A percentile compares a stretch with the other conserved stretches of the same genome.
phyloP scores from a whole-genome alignment of 2,113 vertebrate genomes.

The Elgaria multicarinata region DNA sequence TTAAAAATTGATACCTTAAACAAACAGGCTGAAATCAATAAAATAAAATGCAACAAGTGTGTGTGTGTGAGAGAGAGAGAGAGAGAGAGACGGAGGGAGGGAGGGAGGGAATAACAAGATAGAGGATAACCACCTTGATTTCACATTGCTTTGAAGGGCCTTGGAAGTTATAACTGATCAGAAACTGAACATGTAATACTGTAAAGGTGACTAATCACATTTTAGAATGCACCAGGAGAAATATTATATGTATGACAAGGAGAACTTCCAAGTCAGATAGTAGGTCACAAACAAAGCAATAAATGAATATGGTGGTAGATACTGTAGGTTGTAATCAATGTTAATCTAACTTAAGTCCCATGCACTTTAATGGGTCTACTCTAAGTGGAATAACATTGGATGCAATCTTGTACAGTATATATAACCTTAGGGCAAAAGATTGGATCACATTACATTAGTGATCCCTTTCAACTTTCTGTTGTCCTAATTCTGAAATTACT shows the following conservation, averaged over 20 bases:
- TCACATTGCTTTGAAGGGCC: background rate
- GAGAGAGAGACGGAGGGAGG: background rate
- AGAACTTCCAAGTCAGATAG: background rate
- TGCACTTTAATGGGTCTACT: no score
- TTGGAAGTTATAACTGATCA: background rate
- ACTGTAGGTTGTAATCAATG: background rate
- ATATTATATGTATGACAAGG: background rate
- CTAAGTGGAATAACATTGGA: no score
- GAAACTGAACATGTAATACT: background rate
- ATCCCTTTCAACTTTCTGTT: background rate
- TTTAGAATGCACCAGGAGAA: background rate
- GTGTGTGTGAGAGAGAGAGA: background rate
- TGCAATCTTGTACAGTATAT: background rate
- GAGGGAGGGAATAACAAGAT: no score
- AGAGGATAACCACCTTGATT: background rate
- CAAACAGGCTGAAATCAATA: background rate
- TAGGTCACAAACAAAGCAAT: background rate
- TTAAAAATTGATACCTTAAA: background rate
- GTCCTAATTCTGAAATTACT: background rate
- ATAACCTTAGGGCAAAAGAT: background rate
- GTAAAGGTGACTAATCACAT: no score
- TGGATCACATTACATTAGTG: background rate
- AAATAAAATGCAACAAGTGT: background rate
- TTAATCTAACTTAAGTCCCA: no score
- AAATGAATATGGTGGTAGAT: background rate